Evolutionary conservation across 2,797 vertebrate genomes (phyloP).

Genomic region (Pelochelys cantorii): DNA sequence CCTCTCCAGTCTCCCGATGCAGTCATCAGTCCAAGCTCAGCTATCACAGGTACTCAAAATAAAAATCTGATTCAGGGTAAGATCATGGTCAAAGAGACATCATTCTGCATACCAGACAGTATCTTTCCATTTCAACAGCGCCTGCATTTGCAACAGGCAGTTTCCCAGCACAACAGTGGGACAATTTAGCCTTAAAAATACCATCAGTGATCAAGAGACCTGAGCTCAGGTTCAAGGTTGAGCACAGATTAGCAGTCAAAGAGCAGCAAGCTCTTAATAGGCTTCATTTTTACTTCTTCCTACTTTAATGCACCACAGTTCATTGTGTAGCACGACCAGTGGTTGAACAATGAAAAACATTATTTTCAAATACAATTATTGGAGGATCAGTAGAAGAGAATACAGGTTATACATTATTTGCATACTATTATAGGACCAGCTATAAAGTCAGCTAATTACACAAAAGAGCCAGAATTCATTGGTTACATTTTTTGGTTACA

Average conservation of each 20-base stretch:
- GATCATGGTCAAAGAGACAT: conserved; percentile 66
- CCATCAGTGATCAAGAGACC: neutral
- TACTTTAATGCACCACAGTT: neutral
- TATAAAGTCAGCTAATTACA: neutral
- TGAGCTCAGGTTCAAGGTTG: neutral
- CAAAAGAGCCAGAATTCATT: neutral
- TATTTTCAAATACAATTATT: neutral
- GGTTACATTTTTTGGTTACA: neutral
- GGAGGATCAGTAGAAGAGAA: neutral
- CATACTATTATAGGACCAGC: neutral
- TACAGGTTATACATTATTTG: neutral
- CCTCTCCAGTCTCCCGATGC: conserved; percentile 32
- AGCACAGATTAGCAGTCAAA: neutral
- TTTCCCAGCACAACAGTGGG: neutral
- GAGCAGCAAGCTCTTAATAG: neutral
- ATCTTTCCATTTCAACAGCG: neutral
- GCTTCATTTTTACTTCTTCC: neutral
- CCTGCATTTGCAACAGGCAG: neutral
- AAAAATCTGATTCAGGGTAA: conserved; percentile 59
- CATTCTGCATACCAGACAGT: conserved; percentile 11
- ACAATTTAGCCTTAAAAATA: neutral
- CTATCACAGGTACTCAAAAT: neutral
- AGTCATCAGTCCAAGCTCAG: conserved; percentile 17
- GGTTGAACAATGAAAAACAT: neutral
- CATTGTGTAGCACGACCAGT: neutral